A percentile compares a stretch with the other conserved stretches of the same genome.
phyloP scores from a whole-genome alignment of 2,888 invertebrate species.

The Abscondita cerata region DNA sequence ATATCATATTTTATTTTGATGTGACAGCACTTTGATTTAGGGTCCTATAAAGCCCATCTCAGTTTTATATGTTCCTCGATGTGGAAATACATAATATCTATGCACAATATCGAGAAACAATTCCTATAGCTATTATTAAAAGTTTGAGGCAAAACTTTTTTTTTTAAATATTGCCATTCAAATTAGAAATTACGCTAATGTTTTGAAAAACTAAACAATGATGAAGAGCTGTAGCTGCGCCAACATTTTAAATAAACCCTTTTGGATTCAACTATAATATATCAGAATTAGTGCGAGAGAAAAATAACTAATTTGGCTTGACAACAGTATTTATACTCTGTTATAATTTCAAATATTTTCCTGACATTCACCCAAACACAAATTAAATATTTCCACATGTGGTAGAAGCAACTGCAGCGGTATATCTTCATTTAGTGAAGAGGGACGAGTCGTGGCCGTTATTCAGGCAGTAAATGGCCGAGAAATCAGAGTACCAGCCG shows the following conservation, averaged over 20 bases:
- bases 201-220: too few species aligned
- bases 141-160: too few species aligned
- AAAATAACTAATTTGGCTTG: slow-evolving; percentile 21
- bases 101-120: slow-evolving; percentile 39
- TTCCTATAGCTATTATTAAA: slow-evolving; percentile 13
- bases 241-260: slow-evolving; percentile 9
- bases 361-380: slow-evolving; percentile 51
- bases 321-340: slow-evolving; percentile 27
- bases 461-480: slow-evolving; percentile 56
- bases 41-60: slow-evolving; percentile 54
- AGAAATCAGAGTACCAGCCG: slow-evolving; percentile 56
- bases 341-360: slow-evolving; percentile 45
- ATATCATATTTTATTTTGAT: slow-evolving; percentile 58
- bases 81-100: slow-evolving; percentile 44
- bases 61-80: slow-evolving; percentile 47
- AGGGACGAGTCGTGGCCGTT: slow-evolving; percentile 50
- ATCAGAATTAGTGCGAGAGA: slow-evolving; percentile 16
- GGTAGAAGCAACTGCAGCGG: slow-evolving; percentile 52
- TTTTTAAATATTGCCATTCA: too few species aligned
- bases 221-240: too few species aligned
- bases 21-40: slow-evolving; percentile 57
- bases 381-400: slow-evolving; percentile 57
- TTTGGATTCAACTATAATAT: slow-evolving; percentile 5
- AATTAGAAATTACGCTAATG: too few species aligned
- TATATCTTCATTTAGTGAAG: slow-evolving; percentile 55